Conservation (phyloP, 2,113 vertebrate species). For the Pterocles burchelli region DNA sequence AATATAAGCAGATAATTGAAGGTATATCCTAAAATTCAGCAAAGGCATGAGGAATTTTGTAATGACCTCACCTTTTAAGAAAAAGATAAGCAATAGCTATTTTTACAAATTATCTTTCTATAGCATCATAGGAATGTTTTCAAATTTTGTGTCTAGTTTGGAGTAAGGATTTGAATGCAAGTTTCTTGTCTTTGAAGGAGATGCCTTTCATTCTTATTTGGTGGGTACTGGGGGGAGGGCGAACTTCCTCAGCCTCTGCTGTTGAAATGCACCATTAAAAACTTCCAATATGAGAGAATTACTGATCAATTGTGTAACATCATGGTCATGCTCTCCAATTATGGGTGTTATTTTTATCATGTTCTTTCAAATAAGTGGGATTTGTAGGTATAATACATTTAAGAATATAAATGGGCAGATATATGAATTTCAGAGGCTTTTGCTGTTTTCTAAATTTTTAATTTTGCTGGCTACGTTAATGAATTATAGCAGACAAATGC, state of each 20-base stretch:
- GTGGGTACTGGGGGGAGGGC: background rate
- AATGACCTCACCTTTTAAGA: background rate
- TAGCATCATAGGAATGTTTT: background rate
- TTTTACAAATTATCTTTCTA: background rate
- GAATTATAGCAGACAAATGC: background rate
- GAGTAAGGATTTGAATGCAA: background rate
- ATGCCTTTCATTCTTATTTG: background rate
- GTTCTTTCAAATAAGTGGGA: background rate
- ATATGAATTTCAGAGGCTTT: background rate
- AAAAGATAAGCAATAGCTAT: background rate
- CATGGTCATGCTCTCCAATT: background rate
- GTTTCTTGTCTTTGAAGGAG: background rate
- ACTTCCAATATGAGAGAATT: background rate
- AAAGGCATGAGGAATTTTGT: background rate
- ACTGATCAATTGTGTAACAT: background rate
- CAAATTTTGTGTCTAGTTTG: background rate
- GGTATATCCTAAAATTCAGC: background rate
- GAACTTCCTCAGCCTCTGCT: background rate
- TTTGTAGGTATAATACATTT: background rate
- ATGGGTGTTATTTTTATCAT: background rate
- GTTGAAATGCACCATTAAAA: accelerated
- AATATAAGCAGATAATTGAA: background rate
- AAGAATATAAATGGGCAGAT: background rate
- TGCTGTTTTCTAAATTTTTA: background rate
- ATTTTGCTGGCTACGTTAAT: background rate